phyloP scores from a whole-genome alignment of 2,113 vertebrate genomes.

The Diglossa brunneiventris region DNA sequence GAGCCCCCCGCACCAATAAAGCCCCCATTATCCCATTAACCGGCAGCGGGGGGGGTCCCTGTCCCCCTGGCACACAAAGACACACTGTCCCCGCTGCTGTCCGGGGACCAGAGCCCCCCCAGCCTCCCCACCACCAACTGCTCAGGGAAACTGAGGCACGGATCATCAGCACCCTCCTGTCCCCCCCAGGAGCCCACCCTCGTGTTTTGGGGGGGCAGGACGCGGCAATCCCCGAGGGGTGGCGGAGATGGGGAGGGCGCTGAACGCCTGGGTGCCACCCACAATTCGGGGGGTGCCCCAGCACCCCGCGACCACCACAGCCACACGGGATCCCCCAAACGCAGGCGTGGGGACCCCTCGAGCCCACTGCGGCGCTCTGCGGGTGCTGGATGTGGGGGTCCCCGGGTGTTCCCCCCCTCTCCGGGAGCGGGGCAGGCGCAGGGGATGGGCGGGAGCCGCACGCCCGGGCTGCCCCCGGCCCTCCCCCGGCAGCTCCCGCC shows the following conservation, averaged over 20 bases:
- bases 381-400: neutral
- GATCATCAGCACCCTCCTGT: too few relatives aligned
- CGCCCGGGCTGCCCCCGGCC: neutral
- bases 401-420: neutral
- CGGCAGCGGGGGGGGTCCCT: neutral
- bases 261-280: neutral
- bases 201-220: neutral
- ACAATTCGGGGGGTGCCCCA: too few relatives aligned
- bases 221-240: neutral
- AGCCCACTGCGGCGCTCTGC: accelerated
- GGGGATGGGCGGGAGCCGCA: neutral
- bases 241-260: neutral
- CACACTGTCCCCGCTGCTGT: neutral
- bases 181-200: neutral
- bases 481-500: neutral
- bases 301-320: accelerated
- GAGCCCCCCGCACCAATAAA: constrained; percentile 25
- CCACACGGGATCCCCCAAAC: neutral
- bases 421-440: neutral
- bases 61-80: neutral
- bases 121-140: neutral
- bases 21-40: constrained; percentile 31
- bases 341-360: neutral
- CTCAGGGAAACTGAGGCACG: neutral
- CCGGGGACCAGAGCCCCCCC: neutral